These are phyloP conservation scores for Drosophila parabipectinata DNA, from an alignment of 1,140 invertebrate genomes.

Conservation along the genomic window DNA sequence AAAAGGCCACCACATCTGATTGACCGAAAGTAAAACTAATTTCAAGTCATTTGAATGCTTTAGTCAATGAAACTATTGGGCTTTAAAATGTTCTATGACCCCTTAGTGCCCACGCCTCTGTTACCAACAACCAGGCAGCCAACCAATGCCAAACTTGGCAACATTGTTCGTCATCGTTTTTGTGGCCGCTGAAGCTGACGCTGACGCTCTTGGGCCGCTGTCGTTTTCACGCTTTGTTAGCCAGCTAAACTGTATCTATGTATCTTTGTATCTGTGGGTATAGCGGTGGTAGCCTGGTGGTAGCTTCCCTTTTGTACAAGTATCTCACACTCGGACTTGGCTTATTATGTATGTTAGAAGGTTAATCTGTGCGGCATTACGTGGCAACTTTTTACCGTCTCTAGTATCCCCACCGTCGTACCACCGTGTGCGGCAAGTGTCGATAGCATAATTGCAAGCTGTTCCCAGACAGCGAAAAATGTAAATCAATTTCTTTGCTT, in stretches of 20 bases:
- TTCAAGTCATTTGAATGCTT: neutral
- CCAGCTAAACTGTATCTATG: conserved; percentile 69
- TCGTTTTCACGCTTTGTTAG: conserved; percentile 81
- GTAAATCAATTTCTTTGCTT: conserved; percentile 65
- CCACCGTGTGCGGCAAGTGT: conserved; percentile 16
- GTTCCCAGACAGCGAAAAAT: conserved; percentile 48
- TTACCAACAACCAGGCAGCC: neutral
- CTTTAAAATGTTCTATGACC: conserved; percentile 14
- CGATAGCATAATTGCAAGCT: conserved; percentile 36
- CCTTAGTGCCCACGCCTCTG: conserved; percentile 15
- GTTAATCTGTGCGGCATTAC: conserved; percentile 76
- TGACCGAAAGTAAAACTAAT: neutral
- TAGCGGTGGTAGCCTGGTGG: conserved; percentile 25
- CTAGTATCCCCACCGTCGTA: neutral
- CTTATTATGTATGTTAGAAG: conserved; percentile 78
- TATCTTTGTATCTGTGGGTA: conserved; percentile 19
- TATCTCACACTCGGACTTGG: conserved; percentile 61
- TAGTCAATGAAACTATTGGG: neutral
- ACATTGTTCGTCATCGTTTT: conserved; percentile 74
- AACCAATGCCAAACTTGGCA: conserved; percentile 47
- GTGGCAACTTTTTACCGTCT: conserved; percentile 51
- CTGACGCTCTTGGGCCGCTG: conserved; percentile 35
- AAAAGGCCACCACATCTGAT: neutral
- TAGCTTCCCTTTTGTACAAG: conserved; percentile 47
- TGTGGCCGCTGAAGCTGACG: conserved; percentile 39